These are phyloP conservation scores for Macrophya annulata DNA, from an alignment of 2,888 invertebrate species.

Conservation along the genomic window DNA sequence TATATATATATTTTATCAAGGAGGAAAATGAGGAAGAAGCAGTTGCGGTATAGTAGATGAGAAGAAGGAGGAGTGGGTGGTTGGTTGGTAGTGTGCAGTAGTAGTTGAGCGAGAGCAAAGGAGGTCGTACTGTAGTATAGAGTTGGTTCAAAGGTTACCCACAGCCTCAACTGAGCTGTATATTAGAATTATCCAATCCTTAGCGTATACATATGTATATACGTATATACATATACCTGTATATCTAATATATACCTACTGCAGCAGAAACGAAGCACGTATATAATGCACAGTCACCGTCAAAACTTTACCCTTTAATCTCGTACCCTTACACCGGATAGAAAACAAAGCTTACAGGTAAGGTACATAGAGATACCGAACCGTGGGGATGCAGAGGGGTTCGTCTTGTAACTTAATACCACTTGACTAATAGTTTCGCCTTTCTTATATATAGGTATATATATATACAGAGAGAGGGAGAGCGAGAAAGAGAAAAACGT, in stretches of 20 bases:
- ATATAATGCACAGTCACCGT: slow-evolving; percentile 34
- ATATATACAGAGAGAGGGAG: not conserved
- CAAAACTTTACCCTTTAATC: slow-evolving; percentile 37
- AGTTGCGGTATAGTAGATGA: slow-evolving; percentile 29
- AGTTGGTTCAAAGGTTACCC: slow-evolving; percentile 47
- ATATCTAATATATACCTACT: not conserved
- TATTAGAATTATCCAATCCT: slow-evolving; percentile 45
- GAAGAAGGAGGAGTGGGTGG: slow-evolving; percentile 56
- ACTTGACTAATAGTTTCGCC: slow-evolving; percentile 27
- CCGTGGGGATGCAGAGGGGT: not conserved
- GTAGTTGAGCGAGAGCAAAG: slow-evolving; percentile 16
- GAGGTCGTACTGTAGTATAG: slow-evolving; percentile 1
- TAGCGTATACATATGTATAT: not conserved
- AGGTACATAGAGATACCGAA: not conserved
- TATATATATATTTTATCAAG: not conserved
- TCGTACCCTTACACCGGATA: not conserved
- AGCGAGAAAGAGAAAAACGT: not conserved
- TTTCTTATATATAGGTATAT: not conserved
- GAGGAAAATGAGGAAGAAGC: not conserved
- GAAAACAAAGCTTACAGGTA: slow-evolving; percentile 25
- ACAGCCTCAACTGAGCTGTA: slow-evolving; percentile 6
- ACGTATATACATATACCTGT: not conserved
- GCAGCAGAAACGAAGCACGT: not conserved
- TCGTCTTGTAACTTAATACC: not conserved
- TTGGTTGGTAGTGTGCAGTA: not conserved